These are phyloP conservation scores for Furnarius figulus DNA, from an alignment of 2,113 vertebrate species.

Conservation along the genomic window DNA sequence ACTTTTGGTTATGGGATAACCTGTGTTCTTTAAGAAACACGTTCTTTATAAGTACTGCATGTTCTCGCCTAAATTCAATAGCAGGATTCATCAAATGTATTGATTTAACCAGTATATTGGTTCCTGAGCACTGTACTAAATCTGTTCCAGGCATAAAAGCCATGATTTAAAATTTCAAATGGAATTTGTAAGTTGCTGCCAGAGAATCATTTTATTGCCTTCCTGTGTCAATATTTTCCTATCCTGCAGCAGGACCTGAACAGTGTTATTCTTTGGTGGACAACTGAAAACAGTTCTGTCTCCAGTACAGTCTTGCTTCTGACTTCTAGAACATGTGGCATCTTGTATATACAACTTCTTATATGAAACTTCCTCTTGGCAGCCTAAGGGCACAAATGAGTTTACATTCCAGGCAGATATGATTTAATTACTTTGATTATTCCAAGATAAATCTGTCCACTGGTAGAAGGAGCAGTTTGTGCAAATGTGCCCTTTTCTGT, in stretches of 20 bases:
- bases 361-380: background rate
- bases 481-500: background rate
- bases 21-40: background rate
- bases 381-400: background rate
- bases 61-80: background rate
- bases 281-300: background rate
- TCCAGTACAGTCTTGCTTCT: background rate
- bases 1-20: background rate
- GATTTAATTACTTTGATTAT: background rate
- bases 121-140: background rate
- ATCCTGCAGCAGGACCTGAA: background rate
- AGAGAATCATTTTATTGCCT: background rate
- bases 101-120: background rate
- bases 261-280: background rate
- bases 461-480: background rate
- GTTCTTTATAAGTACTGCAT: background rate
- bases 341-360: background rate
- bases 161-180: background rate
- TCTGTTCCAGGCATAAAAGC: background rate
- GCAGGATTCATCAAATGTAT: background rate
- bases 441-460: background rate
- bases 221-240: background rate
- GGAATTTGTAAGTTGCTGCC: background rate
- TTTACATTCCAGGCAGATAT: background rate
- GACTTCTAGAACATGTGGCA: background rate